Evolutionary conservation across 2,113 vertebrate genomes (phyloP).

Genomic region (Plotosus lineatus): DNA sequence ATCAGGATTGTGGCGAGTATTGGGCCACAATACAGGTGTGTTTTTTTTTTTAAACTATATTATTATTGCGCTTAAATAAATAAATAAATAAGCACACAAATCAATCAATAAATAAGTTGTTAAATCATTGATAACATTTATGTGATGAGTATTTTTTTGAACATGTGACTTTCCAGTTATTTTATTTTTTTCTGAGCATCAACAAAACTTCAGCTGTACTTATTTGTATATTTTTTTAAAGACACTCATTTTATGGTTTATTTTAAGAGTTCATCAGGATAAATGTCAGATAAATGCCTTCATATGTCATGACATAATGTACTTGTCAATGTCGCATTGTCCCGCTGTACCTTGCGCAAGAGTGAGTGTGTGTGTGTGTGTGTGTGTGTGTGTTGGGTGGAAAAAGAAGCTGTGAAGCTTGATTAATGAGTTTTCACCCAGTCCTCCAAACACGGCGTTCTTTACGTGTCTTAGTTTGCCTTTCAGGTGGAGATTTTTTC

Average conservation of each 20-base stretch:
- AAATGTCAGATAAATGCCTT: background rate
- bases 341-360: no score
- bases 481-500: background rate
- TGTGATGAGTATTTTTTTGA: no score
- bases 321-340: no score
- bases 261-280: no score
- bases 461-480: background rate
- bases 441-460: background rate
- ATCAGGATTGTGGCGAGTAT: no score
- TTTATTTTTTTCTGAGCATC: no score
- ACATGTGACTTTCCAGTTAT: no score
- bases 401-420: slow-evolving; percentile 19
- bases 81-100: background rate
- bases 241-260: no score
- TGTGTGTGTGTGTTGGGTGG: background rate
- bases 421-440: background rate
- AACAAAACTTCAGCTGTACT: no score
- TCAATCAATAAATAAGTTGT: background rate
- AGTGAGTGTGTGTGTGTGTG: background rate
- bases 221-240: no score
- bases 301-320: no score
- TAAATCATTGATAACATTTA: background rate
- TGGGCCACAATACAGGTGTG: background rate
- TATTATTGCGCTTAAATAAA: background rate
- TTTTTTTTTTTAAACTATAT: background rate